These are phyloP conservation scores for Dicrurus megarhynchus DNA, from an alignment of 2,113 vertebrate genomes.

Conservation along the genomic window DNA sequence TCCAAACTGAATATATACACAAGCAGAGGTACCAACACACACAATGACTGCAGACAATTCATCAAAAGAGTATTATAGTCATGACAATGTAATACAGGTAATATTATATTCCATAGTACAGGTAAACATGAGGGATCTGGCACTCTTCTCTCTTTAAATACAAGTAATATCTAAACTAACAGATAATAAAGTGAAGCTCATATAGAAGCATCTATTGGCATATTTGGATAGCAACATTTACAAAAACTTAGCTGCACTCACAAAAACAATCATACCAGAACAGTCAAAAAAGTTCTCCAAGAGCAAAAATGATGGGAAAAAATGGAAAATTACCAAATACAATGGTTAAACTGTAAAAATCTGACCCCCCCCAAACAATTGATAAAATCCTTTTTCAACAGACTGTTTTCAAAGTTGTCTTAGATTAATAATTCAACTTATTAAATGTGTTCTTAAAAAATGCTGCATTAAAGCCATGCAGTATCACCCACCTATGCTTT, in stretches of 20 bases:
- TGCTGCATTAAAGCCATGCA: background rate
- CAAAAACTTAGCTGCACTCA: background rate
- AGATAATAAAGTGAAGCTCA: background rate
- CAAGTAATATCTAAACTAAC: background rate
- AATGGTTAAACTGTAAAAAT: background rate
- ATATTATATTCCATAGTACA: background rate
- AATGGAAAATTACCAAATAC: background rate
- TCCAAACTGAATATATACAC: background rate
- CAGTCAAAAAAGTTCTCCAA: background rate
- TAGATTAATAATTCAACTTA: background rate
- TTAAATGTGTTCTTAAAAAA: background rate
- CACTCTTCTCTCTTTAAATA: background rate
- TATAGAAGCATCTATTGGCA: background rate
- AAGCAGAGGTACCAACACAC: background rate
- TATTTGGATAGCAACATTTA: background rate
- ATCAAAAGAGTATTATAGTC: background rate
- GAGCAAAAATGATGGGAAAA: background rate
- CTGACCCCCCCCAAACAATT: background rate
- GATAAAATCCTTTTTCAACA: background rate
- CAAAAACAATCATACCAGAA: background rate
- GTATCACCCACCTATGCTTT: background rate
- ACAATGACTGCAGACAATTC: background rate
- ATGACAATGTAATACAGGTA: background rate
- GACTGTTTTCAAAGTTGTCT: background rate
- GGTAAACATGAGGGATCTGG: background rate